phyloP scores from a whole-genome alignment of 2,113 vertebrate species.

The Oplegnathus fasciatus region DNA sequence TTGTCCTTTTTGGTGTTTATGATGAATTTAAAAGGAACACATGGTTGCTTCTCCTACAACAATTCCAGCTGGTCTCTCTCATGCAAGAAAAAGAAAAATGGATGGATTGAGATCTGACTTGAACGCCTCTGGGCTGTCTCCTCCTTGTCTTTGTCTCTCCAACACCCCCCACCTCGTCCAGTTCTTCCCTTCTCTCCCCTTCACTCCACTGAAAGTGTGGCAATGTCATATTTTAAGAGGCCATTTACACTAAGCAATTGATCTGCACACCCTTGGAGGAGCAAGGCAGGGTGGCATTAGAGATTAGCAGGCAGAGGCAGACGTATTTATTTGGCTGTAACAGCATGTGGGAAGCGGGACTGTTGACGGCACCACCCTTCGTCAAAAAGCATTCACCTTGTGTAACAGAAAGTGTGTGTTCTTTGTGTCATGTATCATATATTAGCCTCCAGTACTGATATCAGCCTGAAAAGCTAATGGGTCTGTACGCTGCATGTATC shows the following conservation, averaged over 20 bases:
- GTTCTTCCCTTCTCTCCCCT: background rate
- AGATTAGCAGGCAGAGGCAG: conserved; percentile 64
- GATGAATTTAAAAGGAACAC: conserved; percentile 6
- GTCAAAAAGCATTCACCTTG: conserved; percentile 61
- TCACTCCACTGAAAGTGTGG: conserved; percentile 33
- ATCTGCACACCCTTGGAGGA: conserved; percentile 60
- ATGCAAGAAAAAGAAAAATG: background rate
- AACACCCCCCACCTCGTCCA: background rate
- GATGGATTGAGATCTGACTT: background rate
- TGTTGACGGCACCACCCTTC: conserved; percentile 18
- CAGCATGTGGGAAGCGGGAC: conserved; percentile 32
- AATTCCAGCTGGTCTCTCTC: background rate
- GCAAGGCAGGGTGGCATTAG: conserved; percentile 47
- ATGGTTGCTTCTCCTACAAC: background rate
- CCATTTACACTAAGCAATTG: conserved; percentile 67
- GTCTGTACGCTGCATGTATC: background rate
- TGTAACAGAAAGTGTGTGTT: conserved; percentile 20
- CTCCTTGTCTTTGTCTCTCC: conserved; percentile 13
- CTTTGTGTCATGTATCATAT: conserved; percentile 25
- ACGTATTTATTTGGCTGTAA: conserved; percentile 70
- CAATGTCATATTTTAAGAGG: conserved; percentile 79
- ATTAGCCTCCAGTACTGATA: background rate
- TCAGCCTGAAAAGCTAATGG: background rate
- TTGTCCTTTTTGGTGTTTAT: conserved; percentile 21
- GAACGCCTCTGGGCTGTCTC: background rate